These are phyloP conservation scores for Trachops cirrhosus DNA, from an alignment of 2,797 vertebrate species.

Conservation along the genomic window DNA sequence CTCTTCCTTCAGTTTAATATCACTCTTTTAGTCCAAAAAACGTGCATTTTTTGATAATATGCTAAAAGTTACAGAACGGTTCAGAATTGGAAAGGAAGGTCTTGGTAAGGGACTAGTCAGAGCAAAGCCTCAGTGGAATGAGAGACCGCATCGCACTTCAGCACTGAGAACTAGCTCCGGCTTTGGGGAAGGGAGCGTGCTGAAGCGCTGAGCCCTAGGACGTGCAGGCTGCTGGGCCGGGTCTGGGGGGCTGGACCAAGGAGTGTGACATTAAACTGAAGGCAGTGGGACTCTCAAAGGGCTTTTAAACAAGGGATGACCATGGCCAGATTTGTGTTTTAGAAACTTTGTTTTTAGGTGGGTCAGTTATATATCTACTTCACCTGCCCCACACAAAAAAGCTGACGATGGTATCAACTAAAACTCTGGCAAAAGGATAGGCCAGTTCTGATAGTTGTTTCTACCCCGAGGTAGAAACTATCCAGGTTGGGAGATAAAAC, in stretches of 20 bases:
- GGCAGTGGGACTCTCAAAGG: background rate
- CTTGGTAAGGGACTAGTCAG: background rate
- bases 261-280: background rate
- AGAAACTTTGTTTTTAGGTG: background rate
- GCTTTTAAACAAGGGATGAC: background rate
- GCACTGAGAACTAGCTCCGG: background rate
- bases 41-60: background rate
- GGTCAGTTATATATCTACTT: background rate
- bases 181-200: background rate
- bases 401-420: background rate
- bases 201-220: background rate
- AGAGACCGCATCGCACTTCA: background rate
- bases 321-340: background rate
- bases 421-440: background rate
- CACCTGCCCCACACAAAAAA: background rate
- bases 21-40: conserved; percentile 34
- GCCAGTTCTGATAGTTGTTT: background rate
- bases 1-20: conserved; percentile 17
- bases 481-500: background rate
- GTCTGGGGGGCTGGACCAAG: accelerated
- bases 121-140: background rate
- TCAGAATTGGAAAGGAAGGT: background rate
- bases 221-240: no score
- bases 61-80: background rate
- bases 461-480: background rate